Base-by-base conservation (phyloP, 2,797 vertebrate genomes). In the Epinephelus awoara region DNA sequence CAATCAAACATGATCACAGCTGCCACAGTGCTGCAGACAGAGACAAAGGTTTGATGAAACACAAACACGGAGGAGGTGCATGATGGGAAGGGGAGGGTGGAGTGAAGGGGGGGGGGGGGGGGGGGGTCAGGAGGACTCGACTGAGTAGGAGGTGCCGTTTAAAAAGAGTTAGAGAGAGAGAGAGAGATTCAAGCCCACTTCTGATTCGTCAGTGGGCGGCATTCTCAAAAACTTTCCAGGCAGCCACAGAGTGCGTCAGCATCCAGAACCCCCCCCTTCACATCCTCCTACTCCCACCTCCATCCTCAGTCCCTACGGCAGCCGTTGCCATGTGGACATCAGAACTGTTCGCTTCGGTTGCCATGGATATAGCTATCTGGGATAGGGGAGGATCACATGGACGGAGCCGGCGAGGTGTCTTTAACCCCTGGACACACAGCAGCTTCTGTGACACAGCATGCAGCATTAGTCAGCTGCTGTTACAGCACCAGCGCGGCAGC, bases 261-360 rank as follows among this genome's bases (percentile, higher is more conserved):
- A 82, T 83, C 73, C 72, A 84, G 67, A 75, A 54, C 51, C 51
- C n/a, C 40, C 49, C 4, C 40, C 67, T n/a, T 6, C 62, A 17
- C 64, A 23, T 34, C 75, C 73, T 71, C 72, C 52, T 76, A 66
- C 85, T 84, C 77, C 86, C 83, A 71, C 88, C 76, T 81, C 75
- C 67, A 46, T 75, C 84, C 81, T 84, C 86, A 49, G 79, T 85
- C 84, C 91, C 89, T 82, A 80, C 73, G 75, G 87, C 90, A 86
- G 79, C 88, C 57, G 89, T 94, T 92, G 90, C 91, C 91, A 92
- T 92, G 92, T 88, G 85, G 91, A 93, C 89, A 82, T 88, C 73
- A 50, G 72, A 75, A 84, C 75, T 56, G 44, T 76, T 86, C 17
- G 44, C 89, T 93, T 90, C 17, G 47, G 90, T 93, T 90, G 82